Conservation (phyloP, 2,797 vertebrate genomes). For the Erethizon dorsatum region DNA sequence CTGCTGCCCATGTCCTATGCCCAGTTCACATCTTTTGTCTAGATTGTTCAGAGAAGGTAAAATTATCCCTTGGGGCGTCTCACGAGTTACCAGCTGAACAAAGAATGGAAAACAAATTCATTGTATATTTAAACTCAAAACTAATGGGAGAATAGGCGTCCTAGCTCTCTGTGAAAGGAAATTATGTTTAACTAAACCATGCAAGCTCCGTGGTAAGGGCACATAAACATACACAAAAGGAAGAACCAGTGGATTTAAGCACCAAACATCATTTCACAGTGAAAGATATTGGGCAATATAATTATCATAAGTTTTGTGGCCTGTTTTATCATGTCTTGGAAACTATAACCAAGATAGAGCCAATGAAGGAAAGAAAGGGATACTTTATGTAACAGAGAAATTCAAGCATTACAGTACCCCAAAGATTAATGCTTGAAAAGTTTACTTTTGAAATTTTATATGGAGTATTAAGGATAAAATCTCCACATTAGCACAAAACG, state of each 20-base stretch:
- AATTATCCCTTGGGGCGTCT: neutral
- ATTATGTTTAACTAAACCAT: neutral
- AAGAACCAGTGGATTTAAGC: neutral
- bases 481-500: neutral
- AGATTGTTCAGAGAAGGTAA: constrained; percentile 35
- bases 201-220: neutral
- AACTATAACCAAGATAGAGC: neutral
- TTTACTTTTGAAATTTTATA: neutral
- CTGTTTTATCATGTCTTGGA: neutral
- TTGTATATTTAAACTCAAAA: constrained; percentile 26
- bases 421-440: neutral
- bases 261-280: constrained; percentile 33
- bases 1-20: neutral
- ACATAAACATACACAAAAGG: neutral
- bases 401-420: neutral
- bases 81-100: constrained; percentile 7
- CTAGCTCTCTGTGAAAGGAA: neutral
- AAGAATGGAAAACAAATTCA: constrained; percentile 18
- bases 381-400: neutral
- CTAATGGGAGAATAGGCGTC: neutral
- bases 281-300: neutral
- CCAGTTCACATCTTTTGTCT: neutral
- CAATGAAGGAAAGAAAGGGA: neutral
- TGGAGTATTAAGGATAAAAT: neutral
- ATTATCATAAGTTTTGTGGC: neutral